Evolutionary conservation across 2,888 invertebrate species (phyloP).

Genomic region (Archaeoteleia sp.): DNA sequence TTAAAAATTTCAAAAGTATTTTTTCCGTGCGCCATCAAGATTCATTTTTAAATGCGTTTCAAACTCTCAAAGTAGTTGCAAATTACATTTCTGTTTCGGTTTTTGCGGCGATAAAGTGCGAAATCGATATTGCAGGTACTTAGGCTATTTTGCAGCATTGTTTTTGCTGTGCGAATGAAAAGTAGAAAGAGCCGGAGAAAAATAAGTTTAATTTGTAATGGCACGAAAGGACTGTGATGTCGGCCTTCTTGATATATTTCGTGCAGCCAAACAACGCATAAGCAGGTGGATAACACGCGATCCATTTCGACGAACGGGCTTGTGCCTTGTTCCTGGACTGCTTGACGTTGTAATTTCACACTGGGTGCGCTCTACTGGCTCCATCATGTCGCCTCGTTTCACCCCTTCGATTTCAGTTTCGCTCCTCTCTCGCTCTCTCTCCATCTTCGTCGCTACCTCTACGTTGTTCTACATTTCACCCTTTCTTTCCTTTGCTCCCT

Average conservation of each 20-base stretch:
- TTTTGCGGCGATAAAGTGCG: too few relatives aligned
- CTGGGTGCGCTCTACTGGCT: slow-evolving; percentile 61
- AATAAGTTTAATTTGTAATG: slow-evolving; percentile 2
- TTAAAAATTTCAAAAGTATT: too few relatives aligned
- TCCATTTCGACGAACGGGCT: slow-evolving; percentile 62
- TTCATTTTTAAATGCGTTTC: too few relatives aligned
- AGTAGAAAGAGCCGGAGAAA: slow-evolving; percentile 1
- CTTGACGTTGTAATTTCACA: slow-evolving; percentile 69
- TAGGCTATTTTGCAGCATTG: too few relatives aligned
- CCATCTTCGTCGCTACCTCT: background rate
- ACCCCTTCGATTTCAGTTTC: slow-evolving; percentile 33
- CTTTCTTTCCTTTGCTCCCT: background rate
- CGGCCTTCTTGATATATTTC: slow-evolving; percentile 12
- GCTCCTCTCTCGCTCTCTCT: slow-evolving; percentile 2
- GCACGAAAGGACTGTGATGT: slow-evolving; percentile 2
- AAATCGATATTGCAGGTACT: too few relatives aligned
- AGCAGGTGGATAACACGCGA: slow-evolving; percentile 53
- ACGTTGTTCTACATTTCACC: too few relatives aligned
- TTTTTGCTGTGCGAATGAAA: too few relatives aligned
- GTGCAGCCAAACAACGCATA: slow-evolving; percentile 27
- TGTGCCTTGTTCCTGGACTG: slow-evolving; percentile 51
- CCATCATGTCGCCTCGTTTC: slow-evolving; percentile 57
- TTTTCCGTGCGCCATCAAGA: too few relatives aligned
- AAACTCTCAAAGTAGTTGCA: too few relatives aligned
- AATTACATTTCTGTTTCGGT: too few relatives aligned